Base-by-base conservation (phyloP, 1,140 invertebrate species). In the Diabrotica virgifera region DNA sequence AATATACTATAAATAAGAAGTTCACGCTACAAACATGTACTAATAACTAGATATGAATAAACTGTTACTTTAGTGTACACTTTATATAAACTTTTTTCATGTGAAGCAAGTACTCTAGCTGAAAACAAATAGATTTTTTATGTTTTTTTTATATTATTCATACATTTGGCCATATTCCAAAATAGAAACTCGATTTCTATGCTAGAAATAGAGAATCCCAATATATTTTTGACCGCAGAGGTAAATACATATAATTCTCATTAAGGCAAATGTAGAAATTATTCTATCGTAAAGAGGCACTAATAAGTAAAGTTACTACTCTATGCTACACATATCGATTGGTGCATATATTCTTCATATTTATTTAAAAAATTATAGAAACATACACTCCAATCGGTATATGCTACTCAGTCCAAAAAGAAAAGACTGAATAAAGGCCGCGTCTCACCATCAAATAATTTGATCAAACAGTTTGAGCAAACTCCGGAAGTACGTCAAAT, bases 11-110 rank as follows among this genome's bases (percentile, higher is more conserved):
- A 60, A 60, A 60, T 51, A 60, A 60, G n/a, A 60, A 51, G 50
- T 52, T 14, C 24, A 60, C 59, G 40, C 40, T 50, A 60, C 59
- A 60, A 51, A 51, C 40, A 60, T 60, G 59, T 60, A 60, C 59
- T 60, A 60, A 38, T 36, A 60, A n/a, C 59, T 60, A 60, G 52
- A 24, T 52, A 60, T 60, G 40, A 60, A 60, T 13, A 59, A 40
- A 40, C 36, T 11, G 10, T 24, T 24, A 24, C 24, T 12, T 52
- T 60, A 35, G 12, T 36, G 59, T 51, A 38, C 52, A 52, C 14
- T 40, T 46, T 57, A 7, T 6, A 35, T 51, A n/a, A 59, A 60
- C n/a, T 24, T 46, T 52, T 60, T 24, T 60, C 40, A 36, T 52
- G 59, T 60, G 24, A 60, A 60, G 59, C 59, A 60, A 60, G 59